phyloP scores from a whole-genome alignment of 2,797 vertebrate genomes.

The Acanthurus tractus region DNA sequence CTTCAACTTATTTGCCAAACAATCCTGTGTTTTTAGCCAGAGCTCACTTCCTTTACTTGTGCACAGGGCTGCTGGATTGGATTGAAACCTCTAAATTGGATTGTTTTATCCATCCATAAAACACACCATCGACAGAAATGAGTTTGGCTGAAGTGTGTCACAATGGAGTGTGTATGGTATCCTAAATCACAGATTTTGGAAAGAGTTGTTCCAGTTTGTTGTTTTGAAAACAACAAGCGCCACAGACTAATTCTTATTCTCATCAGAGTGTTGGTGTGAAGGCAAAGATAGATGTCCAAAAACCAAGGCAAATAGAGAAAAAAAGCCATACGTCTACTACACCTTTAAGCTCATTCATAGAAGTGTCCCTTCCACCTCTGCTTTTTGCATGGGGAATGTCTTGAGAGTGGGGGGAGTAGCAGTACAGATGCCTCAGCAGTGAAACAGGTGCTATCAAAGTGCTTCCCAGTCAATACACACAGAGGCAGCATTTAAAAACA shows the following conservation, averaged over 20 bases:
- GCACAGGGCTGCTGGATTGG: not conserved
- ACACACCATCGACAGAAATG: not conserved
- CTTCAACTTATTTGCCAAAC: too few species aligned
- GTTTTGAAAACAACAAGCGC: not conserved
- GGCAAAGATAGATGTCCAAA: not conserved
- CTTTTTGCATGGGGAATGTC: not conserved
- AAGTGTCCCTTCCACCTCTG: not conserved
- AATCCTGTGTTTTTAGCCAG: not conserved
- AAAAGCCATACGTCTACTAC: not conserved
- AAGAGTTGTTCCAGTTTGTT: not conserved
- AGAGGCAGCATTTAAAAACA: conserved; percentile 85
- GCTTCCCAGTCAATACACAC: conserved; percentile 83
- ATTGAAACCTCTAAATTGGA: too few species aligned
- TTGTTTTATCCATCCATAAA: not conserved
- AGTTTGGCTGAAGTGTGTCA: not conserved
- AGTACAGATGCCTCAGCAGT: conserved; percentile 50
- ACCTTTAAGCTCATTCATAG: not conserved
- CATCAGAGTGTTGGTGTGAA: not conserved
- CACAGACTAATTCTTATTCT: not conserved
- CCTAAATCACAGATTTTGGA: not conserved
- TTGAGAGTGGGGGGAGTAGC: not conserved
- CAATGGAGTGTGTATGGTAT: not conserved
- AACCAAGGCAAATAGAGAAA: not conserved
- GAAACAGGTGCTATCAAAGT: conserved; percentile 85
- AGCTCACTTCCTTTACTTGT: not conserved